Base-by-base conservation (phyloP, 2,113 vertebrate species). In the Mesitornis unicolor region DNA sequence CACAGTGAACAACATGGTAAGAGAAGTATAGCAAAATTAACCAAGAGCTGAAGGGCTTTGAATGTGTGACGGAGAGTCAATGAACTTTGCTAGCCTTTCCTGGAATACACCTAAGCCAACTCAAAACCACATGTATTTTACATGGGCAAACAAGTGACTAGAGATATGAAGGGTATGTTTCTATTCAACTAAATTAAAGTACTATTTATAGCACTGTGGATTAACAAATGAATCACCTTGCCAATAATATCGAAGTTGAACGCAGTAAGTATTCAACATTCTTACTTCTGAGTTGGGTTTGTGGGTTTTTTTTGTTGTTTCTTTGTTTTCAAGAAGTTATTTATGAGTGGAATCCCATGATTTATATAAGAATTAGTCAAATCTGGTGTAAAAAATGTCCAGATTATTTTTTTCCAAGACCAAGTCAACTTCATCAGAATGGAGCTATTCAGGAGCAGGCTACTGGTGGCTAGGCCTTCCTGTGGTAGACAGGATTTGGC, bases 211-310 rank as follows among this genome's bases (percentile, higher is more conserved):
- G 88, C 54, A 31, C 56, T 2, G 3, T 19, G 16, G 73, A 82
- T 94, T 87, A 97, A 79, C 79, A 90, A 79, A 84, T 92, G 90
- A 92, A 91, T 94, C 92, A 84, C 76, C 45, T 77, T 84, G 69
- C 45, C 83, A 92, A 82, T 92, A 95, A 51, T 95, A 87, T 36
- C 75, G 11, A 35, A 51, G 54, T 22, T 90, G 40, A 90, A 81
- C 14, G 61, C 73, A 90, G 6, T 38, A 86, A 47, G 54, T 63
- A 48, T 86, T 93, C 71, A 74, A 36, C 9, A 5, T 67, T 80
- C 71, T 86, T 95, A 61, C 18, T 87, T 83, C 68, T 92, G 56
- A 33, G 22, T 38, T 92, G 71, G 26, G 18, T 45, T 47, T 64
- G 13, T 45, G 38, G 16, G 48, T 60, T 64, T 25, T 35, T 19